Percentiles rank a stretch among this genome's conserved stretches.
phyloP scores from a whole-genome alignment of 2,113 vertebrate genomes.

The Phyllostomus hastatus region DNA sequence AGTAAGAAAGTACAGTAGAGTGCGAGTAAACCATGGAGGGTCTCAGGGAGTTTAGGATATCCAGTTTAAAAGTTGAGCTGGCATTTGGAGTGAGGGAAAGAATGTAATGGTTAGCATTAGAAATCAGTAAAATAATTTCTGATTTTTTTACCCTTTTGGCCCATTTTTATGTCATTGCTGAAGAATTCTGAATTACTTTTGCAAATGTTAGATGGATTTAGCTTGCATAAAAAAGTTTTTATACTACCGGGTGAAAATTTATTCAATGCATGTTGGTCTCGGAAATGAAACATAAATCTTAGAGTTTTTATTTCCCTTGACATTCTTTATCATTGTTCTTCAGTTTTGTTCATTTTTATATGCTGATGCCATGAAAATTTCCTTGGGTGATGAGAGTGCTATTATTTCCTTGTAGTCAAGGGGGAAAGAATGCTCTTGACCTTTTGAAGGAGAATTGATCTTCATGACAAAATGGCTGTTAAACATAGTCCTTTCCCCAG shows the following conservation, averaged over 20 bases:
- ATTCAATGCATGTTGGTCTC: background rate
- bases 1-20: background rate
- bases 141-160: background rate
- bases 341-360: constrained; percentile 34
- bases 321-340: constrained; percentile 2
- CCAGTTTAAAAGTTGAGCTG: background rate
- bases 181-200: constrained; percentile 12
- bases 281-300: background rate
- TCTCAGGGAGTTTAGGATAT: background rate
- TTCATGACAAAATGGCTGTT: background rate
- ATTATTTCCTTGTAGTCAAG: background rate
- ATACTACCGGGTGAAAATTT: background rate
- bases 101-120: background rate
- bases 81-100: background rate
- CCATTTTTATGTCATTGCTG: background rate
- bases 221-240: background rate
- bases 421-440: background rate
- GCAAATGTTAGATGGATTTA: background rate
- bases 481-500: background rate
- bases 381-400: background rate
- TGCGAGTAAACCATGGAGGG: background rate
- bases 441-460: background rate
- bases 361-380: background rate
- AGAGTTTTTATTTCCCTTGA: constrained; percentile 12
- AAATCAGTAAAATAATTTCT: background rate